A percentile compares a stretch with the other conserved stretches of the same genome.
Evolutionary conservation across 2,113 vertebrate species (phyloP).

Genomic region (Conger conger): DNA sequence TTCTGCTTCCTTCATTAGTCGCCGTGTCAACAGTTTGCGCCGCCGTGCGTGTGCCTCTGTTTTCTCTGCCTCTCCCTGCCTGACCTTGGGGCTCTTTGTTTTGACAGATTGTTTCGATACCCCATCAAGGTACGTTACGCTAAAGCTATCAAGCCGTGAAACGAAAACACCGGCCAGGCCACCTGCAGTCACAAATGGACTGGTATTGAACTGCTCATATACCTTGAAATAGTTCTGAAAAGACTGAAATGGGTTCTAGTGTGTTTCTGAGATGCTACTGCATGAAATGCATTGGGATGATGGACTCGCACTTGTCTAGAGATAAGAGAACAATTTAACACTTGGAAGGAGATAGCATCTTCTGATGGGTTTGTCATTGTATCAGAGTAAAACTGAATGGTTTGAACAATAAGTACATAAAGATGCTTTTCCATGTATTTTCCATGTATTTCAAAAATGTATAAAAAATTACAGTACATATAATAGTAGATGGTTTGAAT

Average conservation of each 20-base stretch:
- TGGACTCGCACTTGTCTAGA: not conserved
- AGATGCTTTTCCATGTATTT: not conserved
- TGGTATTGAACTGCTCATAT: not conserved
- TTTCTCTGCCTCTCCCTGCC: conserved; percentile 58
- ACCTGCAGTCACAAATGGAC: conserved; percentile 4
- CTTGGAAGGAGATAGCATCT: not conserved
- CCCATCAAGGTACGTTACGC: not conserved
- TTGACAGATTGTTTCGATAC: conserved; percentile 69
- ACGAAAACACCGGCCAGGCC: not conserved
- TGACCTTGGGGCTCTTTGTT: conserved; percentile 61
- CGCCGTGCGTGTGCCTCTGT: conserved; percentile 69
- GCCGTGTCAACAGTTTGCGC: conserved; percentile 68
- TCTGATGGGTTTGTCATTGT: not conserved
- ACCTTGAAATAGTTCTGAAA: not conserved
- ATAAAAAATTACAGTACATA: no score
- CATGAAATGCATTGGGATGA: not conserved
- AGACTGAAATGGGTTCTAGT: not conserved
- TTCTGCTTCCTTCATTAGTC: conserved; percentile 77
- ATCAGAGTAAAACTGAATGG: not conserved
- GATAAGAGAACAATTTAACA: not conserved
- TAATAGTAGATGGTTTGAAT: no score
- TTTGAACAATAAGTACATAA: not conserved
- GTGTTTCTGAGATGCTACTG: not conserved
- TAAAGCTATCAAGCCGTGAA: not conserved
- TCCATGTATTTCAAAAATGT: no score